Conservation (phyloP, 2,113 vertebrate genomes). For the Forbesichthys papilliferus region DNA sequence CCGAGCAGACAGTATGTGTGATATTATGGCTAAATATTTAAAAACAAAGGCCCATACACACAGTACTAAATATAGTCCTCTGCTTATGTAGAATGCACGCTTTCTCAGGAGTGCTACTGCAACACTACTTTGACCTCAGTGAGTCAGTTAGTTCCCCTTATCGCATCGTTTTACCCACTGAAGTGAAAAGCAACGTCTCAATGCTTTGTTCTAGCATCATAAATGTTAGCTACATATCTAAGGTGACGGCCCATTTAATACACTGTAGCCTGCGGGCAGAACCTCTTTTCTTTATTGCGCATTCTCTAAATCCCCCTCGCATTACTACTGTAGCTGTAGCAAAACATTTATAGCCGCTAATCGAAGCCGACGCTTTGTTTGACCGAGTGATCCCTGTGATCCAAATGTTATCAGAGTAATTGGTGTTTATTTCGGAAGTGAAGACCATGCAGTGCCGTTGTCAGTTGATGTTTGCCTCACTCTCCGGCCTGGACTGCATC, state of each 20-base stretch:
- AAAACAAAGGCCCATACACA: background rate
- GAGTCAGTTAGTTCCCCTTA: constrained; percentile 68
- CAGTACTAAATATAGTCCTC: background rate
- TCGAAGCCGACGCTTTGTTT: constrained; percentile 40
- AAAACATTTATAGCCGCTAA: constrained; percentile 47
- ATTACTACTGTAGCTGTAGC: constrained; percentile 61
- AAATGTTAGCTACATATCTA: constrained; percentile 60
- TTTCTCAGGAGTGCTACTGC: constrained; percentile 21
- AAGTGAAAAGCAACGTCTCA: constrained; percentile 56
- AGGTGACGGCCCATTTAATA: constrained; percentile 56
- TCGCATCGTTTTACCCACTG: constrained; percentile 55
- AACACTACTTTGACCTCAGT: constrained; percentile 67
- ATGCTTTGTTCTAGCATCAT: constrained; percentile 42
- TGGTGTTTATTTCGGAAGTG: constrained; percentile 44
- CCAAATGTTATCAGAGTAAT: constrained; percentile 43
- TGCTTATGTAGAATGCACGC: constrained; percentile 39
- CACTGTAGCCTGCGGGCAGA: constrained; percentile 47
- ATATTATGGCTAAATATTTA: background rate
- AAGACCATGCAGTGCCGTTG: constrained; percentile 45
- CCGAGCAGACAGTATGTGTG: no score
- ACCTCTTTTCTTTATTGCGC: constrained; percentile 37
- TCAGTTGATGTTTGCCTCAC: constrained; percentile 53
- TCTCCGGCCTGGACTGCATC: background rate
- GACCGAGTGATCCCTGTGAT: constrained; percentile 49
- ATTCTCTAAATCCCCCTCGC: constrained; percentile 10